Evolutionary conservation across 2,113 vertebrate species (phyloP), one percentile per base, ranked within the genome.

Genomic region (Clarias magur): DNA sequence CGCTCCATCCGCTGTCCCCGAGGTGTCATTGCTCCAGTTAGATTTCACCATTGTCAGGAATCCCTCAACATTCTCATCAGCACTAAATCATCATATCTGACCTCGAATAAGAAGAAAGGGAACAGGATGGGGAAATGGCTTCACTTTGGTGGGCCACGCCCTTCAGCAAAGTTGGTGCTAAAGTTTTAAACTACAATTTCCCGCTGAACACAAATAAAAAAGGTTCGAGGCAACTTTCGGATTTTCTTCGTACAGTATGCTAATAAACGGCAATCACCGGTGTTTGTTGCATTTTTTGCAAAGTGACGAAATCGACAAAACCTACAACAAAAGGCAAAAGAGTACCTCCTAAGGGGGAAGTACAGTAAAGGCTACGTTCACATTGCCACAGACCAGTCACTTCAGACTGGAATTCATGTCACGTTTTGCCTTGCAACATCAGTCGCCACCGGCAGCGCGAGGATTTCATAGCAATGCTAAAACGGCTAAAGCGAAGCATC

Each of bases 1-100:
- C 25, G 81, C 81, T 86, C 73, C 62, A 85, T 80, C 86, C 75
- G 17, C 70, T 42, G 65, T 89, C 89, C 89, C 89, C 75, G 84
- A 84, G 86, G 84, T 88, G 84, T 76, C 84, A 83, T 88, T 89
- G 89, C 89, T 89, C 89, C 80, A 89, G 86, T 86, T 89, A 72
- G 80, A 73, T 53, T 84, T 81, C 83, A 86, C 84, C 59, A 70
- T 73, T 89, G 80, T 89, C 80, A 88, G 84, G 76, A 89, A 89
- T 88, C 48, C 67, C 82, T 72, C 54, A 80, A 86, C 84, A 85
- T 80, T 42, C 54, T 65, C 30, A 83, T 87, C 86, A 85, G 82
- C 62, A 81, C 34, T 19, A 72, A 80, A 89, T 75, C 82, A 76
- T 73, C 78, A 68, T 17, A 54, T 59, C 68, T 78, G 78, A 85